A percentile compares a stretch with the other conserved stretches of the same genome.
These are phyloP conservation scores for Chironomus striatipennis DNA, from an alignment of 1,140 invertebrate genomes.

Conservation along the genomic window DNA sequence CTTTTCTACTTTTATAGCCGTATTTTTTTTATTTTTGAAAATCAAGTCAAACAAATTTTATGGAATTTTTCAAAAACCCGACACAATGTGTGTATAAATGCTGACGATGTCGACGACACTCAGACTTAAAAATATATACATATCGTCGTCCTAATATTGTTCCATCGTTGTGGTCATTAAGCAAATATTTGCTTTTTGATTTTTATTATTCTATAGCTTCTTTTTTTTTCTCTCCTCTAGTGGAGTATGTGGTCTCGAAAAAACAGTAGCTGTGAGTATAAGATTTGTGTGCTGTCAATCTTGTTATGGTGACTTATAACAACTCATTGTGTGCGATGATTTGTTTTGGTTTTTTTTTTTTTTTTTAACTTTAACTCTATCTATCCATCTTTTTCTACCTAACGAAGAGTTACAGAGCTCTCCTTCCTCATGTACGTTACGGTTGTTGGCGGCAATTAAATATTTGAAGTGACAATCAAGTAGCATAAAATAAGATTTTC, in stretches of 20 bases:
- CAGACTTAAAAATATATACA: neutral
- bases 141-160: constrained; percentile 7
- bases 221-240: neutral
- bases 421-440: too few relatives aligned
- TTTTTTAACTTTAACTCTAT: too few relatives aligned
- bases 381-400: neutral
- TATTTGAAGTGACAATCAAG: constrained; percentile 13
- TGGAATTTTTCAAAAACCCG: neutral
- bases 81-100: neutral
- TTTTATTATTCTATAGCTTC: constrained; percentile 3
- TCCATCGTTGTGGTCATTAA: constrained; percentile 3
- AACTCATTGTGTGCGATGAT: neutral
- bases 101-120: constrained; percentile 3
- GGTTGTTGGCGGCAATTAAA: neutral
- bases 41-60: constrained; percentile 1
- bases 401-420: neutral
- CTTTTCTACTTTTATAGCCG: neutral
- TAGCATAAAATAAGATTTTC: constrained; percentile 14
- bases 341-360: neutral
- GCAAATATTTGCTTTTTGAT: constrained; percentile 9
- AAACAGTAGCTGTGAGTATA: neutral
- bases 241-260: constrained; percentile 1
- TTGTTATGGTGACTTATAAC: neutral
- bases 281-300: constrained; percentile 10
- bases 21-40: neutral